phyloP scores from a whole-genome alignment of 30 jellyfish, hydroid and myxozoan species.

The Haliclystus octoradiatus region DNA sequence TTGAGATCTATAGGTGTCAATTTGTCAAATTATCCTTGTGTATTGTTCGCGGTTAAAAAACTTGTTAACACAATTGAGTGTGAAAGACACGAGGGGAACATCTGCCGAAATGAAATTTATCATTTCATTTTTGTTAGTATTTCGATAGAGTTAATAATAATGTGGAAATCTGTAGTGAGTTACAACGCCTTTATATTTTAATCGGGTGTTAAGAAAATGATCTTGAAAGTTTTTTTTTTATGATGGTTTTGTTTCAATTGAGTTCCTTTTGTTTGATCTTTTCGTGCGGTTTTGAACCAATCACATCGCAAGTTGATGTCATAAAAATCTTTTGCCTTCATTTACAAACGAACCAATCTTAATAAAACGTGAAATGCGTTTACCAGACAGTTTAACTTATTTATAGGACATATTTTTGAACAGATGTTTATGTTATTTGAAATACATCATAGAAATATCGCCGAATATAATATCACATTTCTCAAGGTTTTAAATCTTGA shows the following conservation, averaged over 20 bases:
- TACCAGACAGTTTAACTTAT: no score
- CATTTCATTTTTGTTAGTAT: background rate
- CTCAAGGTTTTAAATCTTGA: no score
- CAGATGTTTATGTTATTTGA: no score
- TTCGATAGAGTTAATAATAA: no score
- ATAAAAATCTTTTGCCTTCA: background rate
- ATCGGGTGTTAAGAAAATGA: background rate
- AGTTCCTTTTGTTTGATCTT: background rate
- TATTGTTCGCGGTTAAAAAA: background rate
- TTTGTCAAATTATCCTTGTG: background rate
- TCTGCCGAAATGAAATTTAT: background rate
- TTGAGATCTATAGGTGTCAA: conserved; percentile 2
- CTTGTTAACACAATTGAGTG: background rate
- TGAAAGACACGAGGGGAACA: background rate
- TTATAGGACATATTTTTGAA: no score
- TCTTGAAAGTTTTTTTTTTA: background rate
- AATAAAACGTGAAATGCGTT: no score
- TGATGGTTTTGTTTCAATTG: background rate
- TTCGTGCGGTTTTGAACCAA: background rate
- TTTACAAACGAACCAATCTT: no score
- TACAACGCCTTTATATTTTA: background rate
- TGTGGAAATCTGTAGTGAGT: background rate
- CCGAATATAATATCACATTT: no score
- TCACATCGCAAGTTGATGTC: background rate
- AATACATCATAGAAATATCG: no score